Base-by-base conservation (phyloP, 2,113 vertebrate genomes). In the Calidris pygmaea region DNA sequence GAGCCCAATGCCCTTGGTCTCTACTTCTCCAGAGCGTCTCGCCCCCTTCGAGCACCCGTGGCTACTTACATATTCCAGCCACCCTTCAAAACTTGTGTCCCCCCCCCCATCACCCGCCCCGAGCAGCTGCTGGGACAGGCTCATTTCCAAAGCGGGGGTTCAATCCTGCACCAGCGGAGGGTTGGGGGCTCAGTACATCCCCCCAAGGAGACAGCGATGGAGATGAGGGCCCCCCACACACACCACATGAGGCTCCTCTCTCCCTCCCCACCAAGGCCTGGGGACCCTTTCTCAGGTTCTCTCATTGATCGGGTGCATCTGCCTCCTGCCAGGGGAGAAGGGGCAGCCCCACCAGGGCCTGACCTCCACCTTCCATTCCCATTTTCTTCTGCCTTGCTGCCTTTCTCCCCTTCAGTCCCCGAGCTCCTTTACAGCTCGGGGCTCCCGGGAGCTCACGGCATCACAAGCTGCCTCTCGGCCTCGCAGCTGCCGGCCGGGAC, bases 301-400 rank as follows among this genome's bases (percentile, higher is more conserved):
- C 27, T 87, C 81, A 96, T 97, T 96, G 96, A 96, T 96, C 24
- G 58, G 20, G 30, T 70, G 70, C 91, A 97, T 97, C 95, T 96
- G 93, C 87, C 80, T 87, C 76, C 77, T 79, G 77, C 58, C 47
- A 91, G 66, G 1, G 0, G 34, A 87, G 84, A 74, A 23, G 48
- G 48, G 66, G 70, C 80, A 82, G 62, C 81, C 32, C 83, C 35
- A 2, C 55, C 59, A 86, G 93, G 86, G 89, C 55, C 77, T 94
- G 94, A 96, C 84, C 93, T 89, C 91, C 86, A 87, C 80, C n/a
- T 47, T 92, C 26, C 43, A 17, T 5, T 75, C 62, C 39, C 43
- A 48, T 87, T 94, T 82, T 68, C 60, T 53, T 39, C 27, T 48
- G 74, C 21, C 27, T 79, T 53, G 32, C 27, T 76, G 77, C 2